Evolutionary conservation across 2,113 vertebrate species (phyloP), one percentile per base, ranked within the genome.

Genomic region (Bos indicus): DNA sequence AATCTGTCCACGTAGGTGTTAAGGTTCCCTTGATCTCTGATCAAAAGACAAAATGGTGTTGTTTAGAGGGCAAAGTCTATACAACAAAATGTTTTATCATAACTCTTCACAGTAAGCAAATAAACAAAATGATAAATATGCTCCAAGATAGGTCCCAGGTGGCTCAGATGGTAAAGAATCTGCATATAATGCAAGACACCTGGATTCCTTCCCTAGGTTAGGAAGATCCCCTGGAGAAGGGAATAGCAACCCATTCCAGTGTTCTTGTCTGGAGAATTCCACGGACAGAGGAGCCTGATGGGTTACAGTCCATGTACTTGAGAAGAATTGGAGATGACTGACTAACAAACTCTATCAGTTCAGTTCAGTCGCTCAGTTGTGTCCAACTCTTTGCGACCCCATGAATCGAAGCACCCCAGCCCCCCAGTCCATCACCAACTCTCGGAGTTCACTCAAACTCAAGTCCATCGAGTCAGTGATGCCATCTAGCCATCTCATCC

Each of bases 391-490:
- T 60, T 62, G 60, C 0, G 60, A 62, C 6, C 28, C 28, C 28
- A 30, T 62, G 28, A 62, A 30, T 6, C 6, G 28, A 13, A 62
- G 60, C 60, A 62, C 0, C 2, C 28, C 28, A 62, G 60, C 13
- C 28, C 3, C 60, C 60, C 28, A 7, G 14, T 30, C 28, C 13
- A 62, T 60, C 6, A 60, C 59, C 26, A 60, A 6, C 59, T 60
- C 59, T 26, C 12, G 6, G 59, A 30, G 59, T 60, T 60, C 25
- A 26, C 25, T 59, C 59, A 60, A 0, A 60, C 59, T 28, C 59
- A 14, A 0, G 2, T 60, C 5, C 59, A 60, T 60, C 5, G 2
- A 60, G 26, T 60, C 1, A 0, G 2, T 60, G 59, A 28, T 60
- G 12, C 59, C 59, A 60, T 60, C 59, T 26, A 60, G 59, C 12